phyloP scores from a whole-genome alignment of 2,113 vertebrate species.

The Gasterosteus aculeatus region DNA sequence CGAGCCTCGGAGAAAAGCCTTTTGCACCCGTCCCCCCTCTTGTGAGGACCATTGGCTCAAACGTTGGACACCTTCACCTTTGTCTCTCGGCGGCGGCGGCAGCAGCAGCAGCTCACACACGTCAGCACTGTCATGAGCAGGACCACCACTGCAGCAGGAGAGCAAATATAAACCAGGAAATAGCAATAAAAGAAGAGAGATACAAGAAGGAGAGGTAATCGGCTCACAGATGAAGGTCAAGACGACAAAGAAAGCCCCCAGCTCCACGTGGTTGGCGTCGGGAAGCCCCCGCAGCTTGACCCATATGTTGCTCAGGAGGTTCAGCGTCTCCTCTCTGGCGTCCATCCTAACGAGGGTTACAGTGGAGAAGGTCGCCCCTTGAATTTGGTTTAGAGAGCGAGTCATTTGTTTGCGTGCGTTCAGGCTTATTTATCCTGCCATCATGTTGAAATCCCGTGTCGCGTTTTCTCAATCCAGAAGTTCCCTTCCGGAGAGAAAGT shows the following conservation, averaged over 20 bases:
- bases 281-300: conserved; percentile 86
- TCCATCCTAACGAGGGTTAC: conserved; percentile 68
- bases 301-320: conserved; percentile 82
- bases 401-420: neutral
- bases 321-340: conserved; percentile 76
- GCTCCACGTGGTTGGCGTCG: conserved; percentile 82
- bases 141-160: conserved; percentile 65
- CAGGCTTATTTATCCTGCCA: neutral
- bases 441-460: neutral
- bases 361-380: neutral
- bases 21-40: neutral
- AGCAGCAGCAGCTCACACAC: conserved; percentile 68
- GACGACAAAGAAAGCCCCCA: conserved; percentile 86
- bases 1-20: neutral
- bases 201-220: neutral
- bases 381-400: conserved; percentile 7
- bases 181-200: neutral
- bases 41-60: conserved; percentile 35
- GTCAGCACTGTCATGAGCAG: conserved; percentile 53
- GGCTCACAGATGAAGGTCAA: conserved; percentile 90
- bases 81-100: conserved; percentile 51
- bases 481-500: neutral
- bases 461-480: conserved; percentile 1
- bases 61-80: conserved; percentile 17
- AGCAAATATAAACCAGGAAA: conserved; percentile 3